Evolutionary conservation across 2,888 invertebrate species (phyloP).

Genomic region (Hydroisotoma schaefferi): DNA sequence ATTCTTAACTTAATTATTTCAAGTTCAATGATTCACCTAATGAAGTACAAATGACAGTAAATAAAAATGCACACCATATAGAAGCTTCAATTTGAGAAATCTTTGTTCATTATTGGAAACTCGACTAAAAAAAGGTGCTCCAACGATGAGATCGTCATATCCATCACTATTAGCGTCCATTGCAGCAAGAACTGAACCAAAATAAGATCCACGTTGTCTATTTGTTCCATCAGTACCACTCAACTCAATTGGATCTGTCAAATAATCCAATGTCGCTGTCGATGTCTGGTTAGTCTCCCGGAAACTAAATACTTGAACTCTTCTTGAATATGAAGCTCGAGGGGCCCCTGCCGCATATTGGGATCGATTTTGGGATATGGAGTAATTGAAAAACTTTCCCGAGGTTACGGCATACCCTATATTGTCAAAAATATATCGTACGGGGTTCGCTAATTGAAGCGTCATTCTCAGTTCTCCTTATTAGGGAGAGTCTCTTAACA

Average conservation of each 20-base stretch:
- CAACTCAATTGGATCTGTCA: constrained; percentile 19
- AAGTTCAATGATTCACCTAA: no score
- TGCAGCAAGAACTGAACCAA: constrained; percentile 25
- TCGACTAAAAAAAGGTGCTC: constrained; percentile 36
- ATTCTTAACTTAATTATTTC: no score
- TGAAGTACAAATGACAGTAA: no score
- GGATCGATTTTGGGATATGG: constrained; percentile 52
- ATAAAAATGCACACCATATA: no score
- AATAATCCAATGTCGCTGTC: constrained; percentile 13
- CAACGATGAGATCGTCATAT: constrained; percentile 26
- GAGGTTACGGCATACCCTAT: constrained; percentile 48
- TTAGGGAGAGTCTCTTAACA: no score
- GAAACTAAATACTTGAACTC: constrained; percentile 23
- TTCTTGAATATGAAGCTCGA: constrained; percentile 11
- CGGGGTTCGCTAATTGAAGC: background rate
- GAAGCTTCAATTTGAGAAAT: no score
- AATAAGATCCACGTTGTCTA: constrained; percentile 24
- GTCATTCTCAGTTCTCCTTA: background rate
- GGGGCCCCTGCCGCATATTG: constrained; percentile 52
- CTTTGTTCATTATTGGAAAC: no score
- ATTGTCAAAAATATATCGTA: constrained; percentile 26
- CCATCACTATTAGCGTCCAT: constrained; percentile 22
- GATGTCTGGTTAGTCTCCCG: background rate
- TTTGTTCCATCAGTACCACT: background rate
- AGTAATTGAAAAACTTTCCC: constrained; percentile 44